Conservation (phyloP, 2,888 invertebrate genomes). For the Dysmachus trigonus region DNA sequence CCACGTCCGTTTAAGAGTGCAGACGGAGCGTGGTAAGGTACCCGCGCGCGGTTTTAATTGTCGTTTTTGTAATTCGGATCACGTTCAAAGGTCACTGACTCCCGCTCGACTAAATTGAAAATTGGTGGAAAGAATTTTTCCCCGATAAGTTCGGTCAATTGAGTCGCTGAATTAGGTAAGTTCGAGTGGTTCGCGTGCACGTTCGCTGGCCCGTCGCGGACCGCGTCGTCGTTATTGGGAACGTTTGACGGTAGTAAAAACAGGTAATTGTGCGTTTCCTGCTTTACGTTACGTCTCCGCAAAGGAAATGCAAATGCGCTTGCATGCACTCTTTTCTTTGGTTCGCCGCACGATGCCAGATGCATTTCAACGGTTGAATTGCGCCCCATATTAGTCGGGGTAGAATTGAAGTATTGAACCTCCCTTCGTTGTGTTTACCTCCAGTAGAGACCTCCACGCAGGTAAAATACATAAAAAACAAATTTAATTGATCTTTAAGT, state of each 20-base stretch:
- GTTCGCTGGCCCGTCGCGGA: neutral
- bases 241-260: constrained; percentile 30
- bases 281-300: neutral
- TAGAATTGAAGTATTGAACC: neutral
- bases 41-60: constrained; percentile 19
- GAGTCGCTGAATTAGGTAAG: constrained; percentile 23
- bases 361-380: constrained; percentile 38
- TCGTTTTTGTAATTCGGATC: constrained; percentile 13
- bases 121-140: constrained; percentile 22
- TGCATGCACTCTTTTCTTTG: neutral
- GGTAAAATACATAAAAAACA: neutral
- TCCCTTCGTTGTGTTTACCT: neutral
- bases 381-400: neutral
- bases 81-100: constrained; percentile 37
- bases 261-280: constrained; percentile 34
- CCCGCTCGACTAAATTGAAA: neutral
- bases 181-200: neutral
- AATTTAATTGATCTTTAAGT: too few relatives aligned
- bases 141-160: neutral
- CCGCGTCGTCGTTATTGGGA: constrained; percentile 8
- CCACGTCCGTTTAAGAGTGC: neutral
- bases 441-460: neutral
- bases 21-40: neutral
- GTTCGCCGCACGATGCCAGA: constrained; percentile 9
- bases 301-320: constrained; percentile 34